A percentile compares a stretch with the other conserved stretches of the same genome.
phyloP scores from a whole-genome alignment of 2,888 invertebrate species.

The Philopedon plagiatum region DNA sequence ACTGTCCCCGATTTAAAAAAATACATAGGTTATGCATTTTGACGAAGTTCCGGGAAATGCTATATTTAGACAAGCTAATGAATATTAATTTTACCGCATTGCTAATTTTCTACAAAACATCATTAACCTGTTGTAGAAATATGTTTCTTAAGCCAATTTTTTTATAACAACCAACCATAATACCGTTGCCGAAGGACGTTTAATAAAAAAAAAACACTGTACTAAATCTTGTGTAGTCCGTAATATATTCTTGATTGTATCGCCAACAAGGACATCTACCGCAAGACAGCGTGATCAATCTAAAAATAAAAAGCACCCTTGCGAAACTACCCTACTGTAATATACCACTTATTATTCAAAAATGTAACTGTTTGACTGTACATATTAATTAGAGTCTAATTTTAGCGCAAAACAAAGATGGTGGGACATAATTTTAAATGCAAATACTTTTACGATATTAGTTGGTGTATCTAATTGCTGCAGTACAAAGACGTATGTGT shows the following conservation, averaged over 20 bases:
- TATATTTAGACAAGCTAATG: no score
- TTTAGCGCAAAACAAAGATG: constrained; percentile 24
- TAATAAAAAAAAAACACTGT: neutral
- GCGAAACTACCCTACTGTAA: constrained; percentile 11
- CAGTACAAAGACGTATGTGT: constrained; percentile 13
- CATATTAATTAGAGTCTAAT: constrained; percentile 36
- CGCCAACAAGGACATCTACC: constrained; percentile 1
- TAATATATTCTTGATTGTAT: constrained; percentile 9
- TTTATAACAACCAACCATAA: neutral
- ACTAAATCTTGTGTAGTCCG: neutral
- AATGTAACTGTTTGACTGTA: constrained; percentile 10
- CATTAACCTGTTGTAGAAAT: no score
- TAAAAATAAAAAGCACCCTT: constrained; percentile 1
- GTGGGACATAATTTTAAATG: constrained; percentile 25
- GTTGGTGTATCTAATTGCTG: constrained; percentile 12
- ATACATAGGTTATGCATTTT: no score
- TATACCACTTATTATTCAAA: constrained; percentile 19
- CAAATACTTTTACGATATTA: constrained; percentile 26
- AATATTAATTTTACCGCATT: neutral
- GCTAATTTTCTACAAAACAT: no score
- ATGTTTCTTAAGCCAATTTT: neutral
- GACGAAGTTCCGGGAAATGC: no score
- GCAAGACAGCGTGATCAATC: neutral
- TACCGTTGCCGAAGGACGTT: neutral
- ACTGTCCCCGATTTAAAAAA: no score